Conservation (phyloP, 2,888 invertebrate species). For the Lepidocyrtoides sp. region DNA sequence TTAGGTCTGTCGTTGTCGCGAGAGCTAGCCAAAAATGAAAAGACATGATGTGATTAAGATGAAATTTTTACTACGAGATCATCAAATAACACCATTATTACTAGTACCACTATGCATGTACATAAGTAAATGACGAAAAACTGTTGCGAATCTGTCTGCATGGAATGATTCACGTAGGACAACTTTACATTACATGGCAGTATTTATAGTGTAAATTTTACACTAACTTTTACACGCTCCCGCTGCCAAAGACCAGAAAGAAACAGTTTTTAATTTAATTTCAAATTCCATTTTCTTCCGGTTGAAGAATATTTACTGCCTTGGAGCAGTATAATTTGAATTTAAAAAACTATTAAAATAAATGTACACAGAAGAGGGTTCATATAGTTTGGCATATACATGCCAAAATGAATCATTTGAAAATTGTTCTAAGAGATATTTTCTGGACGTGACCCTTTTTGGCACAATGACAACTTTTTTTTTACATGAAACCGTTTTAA, state of each 20-base stretch:
- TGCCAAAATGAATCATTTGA: too few species aligned
- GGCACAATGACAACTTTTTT: slow-evolving; percentile 43
- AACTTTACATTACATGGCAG: not conserved
- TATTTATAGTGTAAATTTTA: too few species aligned
- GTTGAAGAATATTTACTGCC: too few species aligned
- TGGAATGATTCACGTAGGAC: not conserved
- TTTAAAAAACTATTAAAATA: too few species aligned
- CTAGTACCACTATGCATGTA: not conserved
- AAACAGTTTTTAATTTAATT: not conserved
- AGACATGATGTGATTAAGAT: not conserved
- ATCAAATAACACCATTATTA: not conserved
- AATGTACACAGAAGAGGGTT: too few species aligned
- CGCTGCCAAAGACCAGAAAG: not conserved
- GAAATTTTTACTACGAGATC: not conserved
- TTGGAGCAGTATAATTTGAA: not conserved
- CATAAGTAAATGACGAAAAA: not conserved
- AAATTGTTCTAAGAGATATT: too few species aligned
- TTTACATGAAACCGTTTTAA: too few species aligned
- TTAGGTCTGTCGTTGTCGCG: slow-evolving; percentile 5
- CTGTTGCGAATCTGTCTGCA: not conserved
- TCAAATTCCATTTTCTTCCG: not conserved
- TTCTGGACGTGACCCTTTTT: slow-evolving; percentile 41
- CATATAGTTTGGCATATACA: too few species aligned
- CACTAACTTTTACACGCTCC: too few species aligned
- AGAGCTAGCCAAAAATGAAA: slow-evolving; percentile 32